phyloP scores from a whole-genome alignment of 2,797 vertebrate species.

The Amazona finschi region DNA sequence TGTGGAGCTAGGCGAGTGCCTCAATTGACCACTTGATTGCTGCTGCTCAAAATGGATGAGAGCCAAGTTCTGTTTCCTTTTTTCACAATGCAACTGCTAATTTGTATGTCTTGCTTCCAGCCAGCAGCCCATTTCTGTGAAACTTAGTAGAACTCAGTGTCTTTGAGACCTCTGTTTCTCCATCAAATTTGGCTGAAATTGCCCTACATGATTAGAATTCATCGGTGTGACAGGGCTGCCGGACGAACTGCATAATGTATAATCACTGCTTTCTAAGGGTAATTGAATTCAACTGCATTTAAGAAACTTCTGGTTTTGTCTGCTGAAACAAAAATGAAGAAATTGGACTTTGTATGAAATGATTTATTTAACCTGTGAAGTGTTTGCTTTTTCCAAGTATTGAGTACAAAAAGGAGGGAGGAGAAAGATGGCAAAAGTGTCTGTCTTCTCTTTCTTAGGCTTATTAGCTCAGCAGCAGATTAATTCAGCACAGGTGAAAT shows the following conservation, averaged over 20 bases:
- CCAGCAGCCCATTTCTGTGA: not conserved
- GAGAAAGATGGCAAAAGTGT: not conserved
- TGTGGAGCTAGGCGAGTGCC: slow-evolving; percentile 19
- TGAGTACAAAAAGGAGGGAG: not conserved
- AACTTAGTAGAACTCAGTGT: not conserved
- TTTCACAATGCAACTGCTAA: slow-evolving; percentile 18
- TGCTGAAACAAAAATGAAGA: not conserved
- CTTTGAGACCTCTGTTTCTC: slow-evolving; percentile 27
- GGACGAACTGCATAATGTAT: not conserved
- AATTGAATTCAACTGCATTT: not conserved
- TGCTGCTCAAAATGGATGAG: slow-evolving; percentile 21
- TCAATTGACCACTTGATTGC: slow-evolving; percentile 49
- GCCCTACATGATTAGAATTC: not conserved
- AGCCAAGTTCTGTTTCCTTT: slow-evolving; percentile 42
- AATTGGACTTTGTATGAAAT: not conserved
- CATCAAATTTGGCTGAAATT: slow-evolving; percentile 25
- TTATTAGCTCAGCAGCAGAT: not conserved
- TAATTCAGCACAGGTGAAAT: not conserved
- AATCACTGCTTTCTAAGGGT: not conserved
- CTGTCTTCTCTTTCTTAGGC: not conserved
- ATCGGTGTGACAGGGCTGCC: not conserved
- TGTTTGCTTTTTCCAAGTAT: not conserved
- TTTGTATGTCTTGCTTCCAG: slow-evolving; percentile 41
- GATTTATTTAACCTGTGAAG: not conserved
- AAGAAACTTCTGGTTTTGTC: not conserved